Evolutionary conservation across 2,113 vertebrate species (phyloP).

Genomic region (Prionailurus viverrinus): DNA sequence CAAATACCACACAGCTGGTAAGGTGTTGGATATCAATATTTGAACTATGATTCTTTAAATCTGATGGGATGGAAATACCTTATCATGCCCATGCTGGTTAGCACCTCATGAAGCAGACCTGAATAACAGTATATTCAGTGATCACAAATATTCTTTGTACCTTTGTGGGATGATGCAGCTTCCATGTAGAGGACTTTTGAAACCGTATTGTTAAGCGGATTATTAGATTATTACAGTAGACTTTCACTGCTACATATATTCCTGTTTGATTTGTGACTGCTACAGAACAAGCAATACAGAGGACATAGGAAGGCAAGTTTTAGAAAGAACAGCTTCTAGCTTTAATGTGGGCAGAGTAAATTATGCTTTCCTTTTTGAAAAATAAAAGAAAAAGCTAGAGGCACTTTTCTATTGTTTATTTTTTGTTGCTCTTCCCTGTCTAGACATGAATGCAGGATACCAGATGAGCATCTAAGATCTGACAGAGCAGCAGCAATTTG

Average conservation of each 20-base stretch:
- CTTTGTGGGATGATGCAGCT: conserved; percentile 21
- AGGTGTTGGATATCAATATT: conserved; percentile 76
- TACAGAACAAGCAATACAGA: conserved; percentile 53
- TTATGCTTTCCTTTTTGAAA: conserved; percentile 66
- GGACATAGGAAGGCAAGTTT: conserved; percentile 58
- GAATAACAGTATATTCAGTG: conserved; percentile 52
- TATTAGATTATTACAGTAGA: conserved; percentile 44
- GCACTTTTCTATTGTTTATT: neutral
- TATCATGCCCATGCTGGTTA: conserved; percentile 69
- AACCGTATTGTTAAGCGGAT: conserved; percentile 69
- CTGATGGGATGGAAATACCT: conserved; percentile 78
- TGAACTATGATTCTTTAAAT: conserved; percentile 82
- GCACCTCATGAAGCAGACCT: conserved; percentile 73
- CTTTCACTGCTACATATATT: conserved; percentile 41
- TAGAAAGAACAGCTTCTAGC: conserved; percentile 57
- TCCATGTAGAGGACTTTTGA: conserved; percentile 60
- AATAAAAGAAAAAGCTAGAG: conserved; percentile 66
- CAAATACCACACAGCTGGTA: conserved; percentile 78
- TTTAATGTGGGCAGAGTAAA: conserved; percentile 39
- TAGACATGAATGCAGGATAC: conserved; percentile 79
- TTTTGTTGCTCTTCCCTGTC: conserved; percentile 61
- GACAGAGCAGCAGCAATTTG: conserved; percentile 66
- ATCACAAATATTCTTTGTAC: conserved; percentile 67
- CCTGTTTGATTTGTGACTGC: neutral
- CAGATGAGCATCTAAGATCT: conserved; percentile 75